Evolutionary conservation across 2,797 vertebrate species (phyloP), one percentile per base, ranked within the genome.

Genomic region (Psittacula derbiana): DNA sequence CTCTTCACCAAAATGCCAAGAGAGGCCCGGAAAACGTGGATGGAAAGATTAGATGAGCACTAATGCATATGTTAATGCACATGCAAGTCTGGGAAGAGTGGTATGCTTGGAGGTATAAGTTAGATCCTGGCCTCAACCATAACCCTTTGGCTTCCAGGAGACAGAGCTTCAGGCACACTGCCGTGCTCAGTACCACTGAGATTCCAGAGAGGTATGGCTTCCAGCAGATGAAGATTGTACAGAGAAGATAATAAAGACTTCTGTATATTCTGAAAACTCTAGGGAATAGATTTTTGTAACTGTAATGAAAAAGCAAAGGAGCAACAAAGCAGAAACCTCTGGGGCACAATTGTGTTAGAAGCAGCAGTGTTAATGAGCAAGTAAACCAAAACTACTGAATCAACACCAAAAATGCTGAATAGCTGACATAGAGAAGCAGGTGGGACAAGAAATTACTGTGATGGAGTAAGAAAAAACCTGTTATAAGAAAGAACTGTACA

Each of bases 111-210:
- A 50, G 40, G 24, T 23, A 5, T 1, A 27, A 73, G 11, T 16
- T 64, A n/a, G n/a, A 43, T 62, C 57, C 20, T 67, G 46, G 16
- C 44, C 43, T 60, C 38, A 40, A 11, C 30, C 10, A 3, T n/a
- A n/a, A 24, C n/a, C 8, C 14, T 44, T 30, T 33, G 44, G 23
- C 30, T 64, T 60, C 44, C 16, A 53, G 6, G 30, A 16, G 7
- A 50, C 3, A 50, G 62, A 66, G 9, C 55, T 80, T 31, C 46
- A 53, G 60, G 43, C 43, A 33, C 40, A 8, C 46, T 27, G 47
- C 43, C 9, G 2, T 0, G 0, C 44, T 85, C 6, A 2, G 16
- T 55, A 27, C 38, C 12, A 2, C 49, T 50, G 36, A 55, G 57
- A 52, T 79, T 79, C 72, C 50, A 52, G 58, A 61, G 14, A 62